phyloP scores from a whole-genome alignment of 2,113 vertebrate species.

The Ursus arctos region DNA sequence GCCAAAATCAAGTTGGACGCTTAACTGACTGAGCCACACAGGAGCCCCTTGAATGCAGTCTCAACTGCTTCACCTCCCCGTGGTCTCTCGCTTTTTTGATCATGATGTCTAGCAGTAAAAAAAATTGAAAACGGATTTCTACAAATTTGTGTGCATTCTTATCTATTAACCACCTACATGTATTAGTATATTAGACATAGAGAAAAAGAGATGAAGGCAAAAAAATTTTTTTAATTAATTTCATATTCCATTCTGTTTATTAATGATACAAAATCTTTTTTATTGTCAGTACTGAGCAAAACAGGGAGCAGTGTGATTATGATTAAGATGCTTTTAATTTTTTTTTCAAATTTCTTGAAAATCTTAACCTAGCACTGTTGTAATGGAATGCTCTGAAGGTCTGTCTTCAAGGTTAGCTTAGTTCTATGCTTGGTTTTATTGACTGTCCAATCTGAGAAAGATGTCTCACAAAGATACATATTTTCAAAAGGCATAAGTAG shows the following conservation, averaged over 20 bases:
- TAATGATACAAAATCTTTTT: neutral
- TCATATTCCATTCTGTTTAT: slow-evolving; percentile 10
- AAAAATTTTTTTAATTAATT: neutral
- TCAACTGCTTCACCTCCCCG: neutral
- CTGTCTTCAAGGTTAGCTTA: slow-evolving; percentile 29
- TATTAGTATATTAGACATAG: neutral
- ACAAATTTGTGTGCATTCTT: slow-evolving; percentile 33
- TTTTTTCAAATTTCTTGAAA: neutral
- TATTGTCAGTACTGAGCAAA: neutral
- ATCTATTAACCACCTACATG: neutral
- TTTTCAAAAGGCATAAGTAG: slow-evolving; percentile 12
- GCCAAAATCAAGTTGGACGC: neutral
- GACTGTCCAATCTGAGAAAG: slow-evolving; percentile 5
- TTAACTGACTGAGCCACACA: neutral
- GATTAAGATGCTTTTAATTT: neutral
- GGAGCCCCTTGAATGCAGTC: neutral
- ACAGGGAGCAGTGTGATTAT: neutral
- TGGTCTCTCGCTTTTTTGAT: neutral
- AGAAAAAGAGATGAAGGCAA: neutral
- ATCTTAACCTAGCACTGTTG: slow-evolving; percentile 6
- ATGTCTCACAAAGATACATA: neutral
- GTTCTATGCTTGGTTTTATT: slow-evolving; percentile 41
- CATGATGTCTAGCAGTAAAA: neutral
- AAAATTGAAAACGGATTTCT: neutral
- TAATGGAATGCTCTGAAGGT: neutral